Conservation (phyloP, 2,797 vertebrate genomes). For the Pseudochirops corinnae region DNA sequence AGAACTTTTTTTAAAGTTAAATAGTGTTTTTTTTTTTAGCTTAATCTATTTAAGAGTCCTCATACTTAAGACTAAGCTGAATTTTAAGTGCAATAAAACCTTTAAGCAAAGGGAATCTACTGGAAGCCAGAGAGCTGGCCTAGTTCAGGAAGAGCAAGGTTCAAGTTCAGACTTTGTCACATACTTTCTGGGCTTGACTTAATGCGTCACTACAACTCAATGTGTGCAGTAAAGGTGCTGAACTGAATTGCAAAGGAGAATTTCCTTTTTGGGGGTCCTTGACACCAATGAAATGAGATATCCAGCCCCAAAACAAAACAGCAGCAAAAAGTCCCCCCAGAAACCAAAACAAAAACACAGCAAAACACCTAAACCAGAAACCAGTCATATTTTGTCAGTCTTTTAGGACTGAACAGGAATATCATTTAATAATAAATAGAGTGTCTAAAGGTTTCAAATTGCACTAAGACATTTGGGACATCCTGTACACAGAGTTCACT, state of each 20-base stretch:
- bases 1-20: constrained; percentile 35
- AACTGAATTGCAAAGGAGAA: background rate
- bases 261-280: background rate
- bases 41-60: constrained; percentile 50
- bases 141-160: background rate
- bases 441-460: background rate
- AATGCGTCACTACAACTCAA: background rate
- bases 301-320: background rate
- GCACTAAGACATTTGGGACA: background rate
- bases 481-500: background rate
- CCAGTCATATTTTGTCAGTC: background rate
- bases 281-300: background rate
- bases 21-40: constrained; percentile 63
- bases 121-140: background rate
- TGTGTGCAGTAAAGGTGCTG: background rate
- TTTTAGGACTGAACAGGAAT: background rate
- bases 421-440: background rate
- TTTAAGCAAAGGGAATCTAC: background rate
- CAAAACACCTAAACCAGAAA: background rate
- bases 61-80: background rate
- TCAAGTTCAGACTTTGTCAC: background rate
- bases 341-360: background rate
- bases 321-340: background rate
- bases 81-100: constrained; percentile 36
- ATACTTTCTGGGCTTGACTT: background rate